These are phyloP conservation scores for Ganaspis sp. DNA, from an alignment of 1,140 invertebrate species.

Conservation along the genomic window DNA sequence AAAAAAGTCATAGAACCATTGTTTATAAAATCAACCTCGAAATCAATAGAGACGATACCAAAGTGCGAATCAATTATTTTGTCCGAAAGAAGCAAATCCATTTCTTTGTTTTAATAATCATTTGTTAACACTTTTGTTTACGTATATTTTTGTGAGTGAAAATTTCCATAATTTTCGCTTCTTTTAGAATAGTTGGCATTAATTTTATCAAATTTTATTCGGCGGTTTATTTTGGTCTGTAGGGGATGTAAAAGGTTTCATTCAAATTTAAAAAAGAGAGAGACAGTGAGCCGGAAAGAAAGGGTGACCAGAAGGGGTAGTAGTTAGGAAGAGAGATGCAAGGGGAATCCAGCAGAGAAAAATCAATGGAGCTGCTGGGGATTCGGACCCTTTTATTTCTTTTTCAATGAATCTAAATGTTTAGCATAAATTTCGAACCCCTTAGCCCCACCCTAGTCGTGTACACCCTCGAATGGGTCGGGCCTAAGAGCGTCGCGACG, in stretches of 20 bases:
- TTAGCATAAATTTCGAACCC: conserved; percentile 64
- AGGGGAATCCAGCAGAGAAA: conserved; percentile 57
- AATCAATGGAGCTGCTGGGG: conserved; percentile 69
- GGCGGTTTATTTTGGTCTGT: too few species aligned
- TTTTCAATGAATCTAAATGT: conserved; percentile 54
- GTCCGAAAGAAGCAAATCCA: too few species aligned
- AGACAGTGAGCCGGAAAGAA: conserved; percentile 35
- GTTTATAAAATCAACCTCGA: too few species aligned
- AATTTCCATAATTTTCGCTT: too few species aligned
- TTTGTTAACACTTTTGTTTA: too few species aligned
- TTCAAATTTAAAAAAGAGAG: conserved; percentile 38
- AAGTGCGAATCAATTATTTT: too few species aligned
- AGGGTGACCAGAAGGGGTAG: conserved; percentile 7
- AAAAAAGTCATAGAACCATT: too few species aligned
- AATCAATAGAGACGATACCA: too few species aligned
- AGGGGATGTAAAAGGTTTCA: conserved; percentile 33
- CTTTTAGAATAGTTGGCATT: too few species aligned
- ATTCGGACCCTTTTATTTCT: conserved; percentile 59
- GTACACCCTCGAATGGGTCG: conserved; percentile 38
- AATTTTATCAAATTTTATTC: too few species aligned
- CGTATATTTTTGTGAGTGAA: too few species aligned
- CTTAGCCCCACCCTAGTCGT: conserved; percentile 63
- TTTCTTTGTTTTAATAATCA: too few species aligned
- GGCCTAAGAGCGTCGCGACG: not conserved
- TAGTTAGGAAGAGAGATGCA: conserved; percentile 35